Evolutionary conservation across 2,888 invertebrate genomes (phyloP), one percentile per base, ranked within the genome.

Genomic region (Pachliopta kotzebuea): DNA sequence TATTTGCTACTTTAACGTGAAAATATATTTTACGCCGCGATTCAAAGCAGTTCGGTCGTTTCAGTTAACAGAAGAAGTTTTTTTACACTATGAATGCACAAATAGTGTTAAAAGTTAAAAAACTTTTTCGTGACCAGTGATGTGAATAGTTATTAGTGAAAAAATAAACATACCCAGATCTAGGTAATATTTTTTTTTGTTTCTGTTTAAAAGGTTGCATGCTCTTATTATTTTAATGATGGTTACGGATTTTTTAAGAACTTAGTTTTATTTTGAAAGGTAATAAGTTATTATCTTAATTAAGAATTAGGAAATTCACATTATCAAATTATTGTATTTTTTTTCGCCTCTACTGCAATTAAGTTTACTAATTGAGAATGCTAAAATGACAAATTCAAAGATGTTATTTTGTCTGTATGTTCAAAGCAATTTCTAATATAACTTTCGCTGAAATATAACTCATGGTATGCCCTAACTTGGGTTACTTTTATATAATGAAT

Each of bases 31-130:
- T 50, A 54, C 49, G 59, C 49, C 50, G 37, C 37, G 63, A 63
- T 60, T 63, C 50, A 26, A 49, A 60, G 42, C 50, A n/a, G 60
- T 24, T 18, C 56, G 60, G 64, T 60, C 64, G 64, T 37, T 59
- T 60, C 14, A n/a, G 56, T 31, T 56, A 42, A 24, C n/a, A 37
- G 31, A 24, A 37, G 55, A 59, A 31, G 29, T 60, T 56, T 60
- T n/a, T 24, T 52, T 52, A 52, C 50, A 52, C 21, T 52, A 52
- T 52, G 50, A 52, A 52, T 52, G 21, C 23, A 52, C 21, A 52
- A 31, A 9, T 37, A 26, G 64, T 64, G 52, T 26, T 52, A 56
- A 64, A 37, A 26, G 24, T 56, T 56, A 37, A 20, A 9, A 17
- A 56, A 14, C 20, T 50, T 29, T 37, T 56, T 56, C 50, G 50